Evolutionary conservation across 2,888 invertebrate genomes (phyloP), one percentile per base, ranked within the genome.

Genomic region (Celastrina argiolus): DNA sequence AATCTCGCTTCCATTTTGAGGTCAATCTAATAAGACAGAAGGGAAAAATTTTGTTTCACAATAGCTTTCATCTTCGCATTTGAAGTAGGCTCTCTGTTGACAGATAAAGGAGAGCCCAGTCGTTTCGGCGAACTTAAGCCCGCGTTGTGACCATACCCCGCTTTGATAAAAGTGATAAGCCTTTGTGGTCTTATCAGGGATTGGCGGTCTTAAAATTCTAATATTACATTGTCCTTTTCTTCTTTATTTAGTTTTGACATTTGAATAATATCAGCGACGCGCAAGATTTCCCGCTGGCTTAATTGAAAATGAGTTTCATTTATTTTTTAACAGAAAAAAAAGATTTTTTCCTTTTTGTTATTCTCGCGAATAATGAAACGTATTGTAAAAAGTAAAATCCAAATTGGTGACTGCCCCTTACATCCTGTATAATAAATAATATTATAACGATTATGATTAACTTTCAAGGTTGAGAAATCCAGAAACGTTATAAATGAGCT

Each of bases 71-170:
- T 67, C 70, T 69, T 70, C 39, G 64, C 73, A 73, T 75, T 72
- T 71, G 67, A 72, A 67, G 72, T 71, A 71, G 80, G 74, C 81
- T 77, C 82, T 83, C 81, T 81, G 84, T 83, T 83, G 83, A 82
- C 78, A 84, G 87, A 88, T 88, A 87, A 88, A 83, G 74, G 69
- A 72, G 73, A 75, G 86, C 85, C 87, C 85, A 87, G 79, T 78
- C 76, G 76, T 72, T 72, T 72, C 78, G 74, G 76, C 74, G 72
- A 51, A 51, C 77, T 79, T 83, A 83, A 84, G 84, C 82, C 83
- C 75, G 74, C 78, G 79, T 81, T 80, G 61, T 39, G 61, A 82
- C 84, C 78, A 76, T 79, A 71, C 74, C 70, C 77, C 80, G 81
- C 84, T 81, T 83, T 82, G 82, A 79, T 79, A 78, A 78, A 75